These are phyloP conservation scores for Globicephala melas DNA, from an alignment of 2,113 vertebrate genomes.

Conservation along the genomic window DNA sequence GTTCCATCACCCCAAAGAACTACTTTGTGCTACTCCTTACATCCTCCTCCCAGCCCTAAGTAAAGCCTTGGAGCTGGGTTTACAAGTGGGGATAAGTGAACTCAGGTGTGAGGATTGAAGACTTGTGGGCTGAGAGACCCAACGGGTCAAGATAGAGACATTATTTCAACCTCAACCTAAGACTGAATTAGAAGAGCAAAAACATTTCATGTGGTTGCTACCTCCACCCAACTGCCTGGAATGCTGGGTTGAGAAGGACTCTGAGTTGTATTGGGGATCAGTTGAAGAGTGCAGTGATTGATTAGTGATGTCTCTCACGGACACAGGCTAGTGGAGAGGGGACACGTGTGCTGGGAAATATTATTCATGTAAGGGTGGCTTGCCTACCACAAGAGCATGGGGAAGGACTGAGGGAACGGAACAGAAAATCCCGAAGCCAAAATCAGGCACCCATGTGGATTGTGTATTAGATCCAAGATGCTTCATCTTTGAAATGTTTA, in stretches of 20 bases:
- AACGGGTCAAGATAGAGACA: not conserved
- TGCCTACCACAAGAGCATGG: accelerated
- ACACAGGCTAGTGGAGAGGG: too few relatives aligned
- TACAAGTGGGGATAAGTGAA: not conserved
- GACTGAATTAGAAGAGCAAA: not conserved
- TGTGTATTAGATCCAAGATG: not conserved
- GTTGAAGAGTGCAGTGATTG: not conserved
- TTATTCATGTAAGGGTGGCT: not conserved
- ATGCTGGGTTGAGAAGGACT: not conserved
- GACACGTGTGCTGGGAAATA: too few relatives aligned
- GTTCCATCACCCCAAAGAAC: not conserved
- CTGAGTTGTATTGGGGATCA: not conserved
- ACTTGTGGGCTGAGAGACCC: not conserved
- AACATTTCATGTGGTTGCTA: not conserved
- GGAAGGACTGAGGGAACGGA: not conserved
- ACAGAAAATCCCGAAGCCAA: not conserved
- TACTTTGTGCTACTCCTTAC: too few relatives aligned
- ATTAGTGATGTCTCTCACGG: not conserved
- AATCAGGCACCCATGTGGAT: not conserved
- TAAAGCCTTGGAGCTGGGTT: too few relatives aligned
- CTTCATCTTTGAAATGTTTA: not conserved
- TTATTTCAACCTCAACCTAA: not conserved
- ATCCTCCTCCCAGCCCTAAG: not conserved
- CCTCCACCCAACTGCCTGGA: not conserved
- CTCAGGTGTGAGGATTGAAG: not conserved